Conservation (phyloP, 2,797 vertebrate genomes). For the Megaceryle alcyon region DNA sequence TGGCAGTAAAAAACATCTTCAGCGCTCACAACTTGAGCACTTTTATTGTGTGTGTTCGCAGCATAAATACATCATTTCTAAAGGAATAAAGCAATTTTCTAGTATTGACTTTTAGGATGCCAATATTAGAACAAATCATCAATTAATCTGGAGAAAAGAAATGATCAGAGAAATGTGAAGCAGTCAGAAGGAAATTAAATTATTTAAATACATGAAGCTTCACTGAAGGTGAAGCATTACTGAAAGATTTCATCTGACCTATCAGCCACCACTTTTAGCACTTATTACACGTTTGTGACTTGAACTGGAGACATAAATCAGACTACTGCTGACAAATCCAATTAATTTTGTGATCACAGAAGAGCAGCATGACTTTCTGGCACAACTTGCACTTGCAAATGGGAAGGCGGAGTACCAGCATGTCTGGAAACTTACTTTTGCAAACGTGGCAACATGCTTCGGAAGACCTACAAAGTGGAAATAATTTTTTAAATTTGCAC, state of each 20-base stretch:
- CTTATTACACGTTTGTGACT: background rate
- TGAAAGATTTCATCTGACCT: background rate
- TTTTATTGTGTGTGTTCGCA: background rate
- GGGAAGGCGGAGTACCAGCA: background rate
- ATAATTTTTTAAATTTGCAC: background rate
- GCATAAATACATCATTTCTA: background rate
- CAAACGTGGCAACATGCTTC: background rate
- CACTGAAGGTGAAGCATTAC: background rate
- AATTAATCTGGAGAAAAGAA: background rate
- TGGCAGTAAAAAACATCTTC: background rate
- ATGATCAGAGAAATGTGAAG: background rate
- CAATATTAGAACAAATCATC: background rate
- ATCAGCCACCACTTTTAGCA: background rate
- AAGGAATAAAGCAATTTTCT: background rate
- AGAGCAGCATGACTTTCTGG: background rate
- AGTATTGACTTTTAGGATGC: background rate
- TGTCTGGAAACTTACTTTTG: background rate
- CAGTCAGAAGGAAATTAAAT: background rate
- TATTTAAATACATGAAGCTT: background rate
- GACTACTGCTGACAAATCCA: background rate
- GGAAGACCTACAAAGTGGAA: background rate
- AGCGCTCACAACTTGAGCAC: background rate
- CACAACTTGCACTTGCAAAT: background rate
- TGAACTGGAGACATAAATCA: constrained; percentile 21
- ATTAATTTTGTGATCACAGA: background rate